Evolutionary conservation across 2,888 invertebrate genomes (phyloP), one percentile per base, ranked within the genome.

Genomic region (Piscicola geometra): DNA sequence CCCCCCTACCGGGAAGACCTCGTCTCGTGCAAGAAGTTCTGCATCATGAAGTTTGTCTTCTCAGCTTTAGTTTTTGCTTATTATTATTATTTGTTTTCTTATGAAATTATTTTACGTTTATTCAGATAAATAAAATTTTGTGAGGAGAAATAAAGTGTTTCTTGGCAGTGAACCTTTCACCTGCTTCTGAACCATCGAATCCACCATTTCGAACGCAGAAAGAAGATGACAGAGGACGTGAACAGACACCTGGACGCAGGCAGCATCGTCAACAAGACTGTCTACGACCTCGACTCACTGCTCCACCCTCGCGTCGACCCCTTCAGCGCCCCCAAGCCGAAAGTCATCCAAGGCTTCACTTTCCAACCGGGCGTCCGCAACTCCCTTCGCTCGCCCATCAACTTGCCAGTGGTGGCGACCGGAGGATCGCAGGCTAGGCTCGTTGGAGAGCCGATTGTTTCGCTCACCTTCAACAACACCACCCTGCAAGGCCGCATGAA

Each of bases 221-320:
- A 81, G 28, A 84, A 84, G 77, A 83, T 85, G 36, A 84, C 91
- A 47, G 89, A 89, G 2, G 90, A 90, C 82, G 89, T 91, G 74
- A 90, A 91, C 80, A 87, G 90, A 78, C 89, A 89, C 71, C 88
- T 91, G 74, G 89, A 89, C 79, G 88, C 89, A 2, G 88, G 88
- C 70, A 82, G 87, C 0, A 87, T 88, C 77, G 80, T 85, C 30
- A 89, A 89, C 81, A 89, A 89, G 82, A 89, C 90, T 0, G 90
- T 91, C 1, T 92, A 89, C 82, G 91, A 91, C 85, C 86, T 92
- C 78, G 92, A 92, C 82, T 85, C 86, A 64, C 81, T 89, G 25
- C 81, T 86, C 25, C n/a, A n/a, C 3, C 28, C 5, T 2, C 15
- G 18, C 3, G 9, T 9, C 25, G 15, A 71, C 71, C 35, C 21